Evolutionary conservation across 2,888 invertebrate genomes (phyloP).

Genomic region (Epistrophe grossulariae): DNA sequence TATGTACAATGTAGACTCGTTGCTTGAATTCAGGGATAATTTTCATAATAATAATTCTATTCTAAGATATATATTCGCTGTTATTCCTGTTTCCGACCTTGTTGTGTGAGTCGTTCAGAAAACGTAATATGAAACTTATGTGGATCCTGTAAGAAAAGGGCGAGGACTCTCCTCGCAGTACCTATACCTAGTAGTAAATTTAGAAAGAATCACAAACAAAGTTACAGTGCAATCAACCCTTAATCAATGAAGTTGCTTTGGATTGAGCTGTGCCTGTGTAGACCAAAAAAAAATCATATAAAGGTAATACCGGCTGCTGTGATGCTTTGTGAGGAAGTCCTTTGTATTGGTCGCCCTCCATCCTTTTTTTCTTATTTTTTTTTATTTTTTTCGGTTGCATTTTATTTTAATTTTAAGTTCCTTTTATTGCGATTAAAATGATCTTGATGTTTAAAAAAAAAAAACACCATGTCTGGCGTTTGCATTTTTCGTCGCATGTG

Average conservation of each 20-base stretch:
- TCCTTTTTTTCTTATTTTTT: slow-evolving; percentile 24
- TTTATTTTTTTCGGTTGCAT: slow-evolving; percentile 40
- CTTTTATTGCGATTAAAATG: slow-evolving; percentile 70
- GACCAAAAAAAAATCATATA: slow-evolving; percentile 30
- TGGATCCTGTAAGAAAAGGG: slow-evolving; percentile 26
- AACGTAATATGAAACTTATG: slow-evolving; percentile 61
- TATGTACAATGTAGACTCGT: slow-evolving; percentile 6
- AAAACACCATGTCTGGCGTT: slow-evolving; percentile 65
- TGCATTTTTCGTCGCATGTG: slow-evolving; percentile 69
- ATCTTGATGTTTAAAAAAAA: slow-evolving; percentile 45
- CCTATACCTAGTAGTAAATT: background rate
- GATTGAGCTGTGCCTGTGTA: slow-evolving; percentile 49
- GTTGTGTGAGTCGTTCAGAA: background rate
- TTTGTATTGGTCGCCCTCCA: slow-evolving; percentile 61
- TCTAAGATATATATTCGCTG: slow-evolving; percentile 32
- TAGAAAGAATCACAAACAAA: slow-evolving; percentile 56
- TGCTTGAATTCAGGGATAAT: slow-evolving; percentile 47
- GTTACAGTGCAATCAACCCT: slow-evolving; percentile 73
- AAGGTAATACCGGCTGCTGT: slow-evolving; percentile 69
- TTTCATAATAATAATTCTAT: slow-evolving; percentile 24
- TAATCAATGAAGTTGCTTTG: slow-evolving; percentile 49
- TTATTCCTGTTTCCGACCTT: slow-evolving; percentile 42
- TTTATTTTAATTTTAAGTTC: slow-evolving; percentile 68
- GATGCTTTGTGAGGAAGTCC: slow-evolving; percentile 68
- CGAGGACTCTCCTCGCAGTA: slow-evolving; percentile 6